These are phyloP conservation scores for Saccopteryx leptura DNA, from an alignment of 2,113 vertebrate genomes.

Conservation along the genomic window DNA sequence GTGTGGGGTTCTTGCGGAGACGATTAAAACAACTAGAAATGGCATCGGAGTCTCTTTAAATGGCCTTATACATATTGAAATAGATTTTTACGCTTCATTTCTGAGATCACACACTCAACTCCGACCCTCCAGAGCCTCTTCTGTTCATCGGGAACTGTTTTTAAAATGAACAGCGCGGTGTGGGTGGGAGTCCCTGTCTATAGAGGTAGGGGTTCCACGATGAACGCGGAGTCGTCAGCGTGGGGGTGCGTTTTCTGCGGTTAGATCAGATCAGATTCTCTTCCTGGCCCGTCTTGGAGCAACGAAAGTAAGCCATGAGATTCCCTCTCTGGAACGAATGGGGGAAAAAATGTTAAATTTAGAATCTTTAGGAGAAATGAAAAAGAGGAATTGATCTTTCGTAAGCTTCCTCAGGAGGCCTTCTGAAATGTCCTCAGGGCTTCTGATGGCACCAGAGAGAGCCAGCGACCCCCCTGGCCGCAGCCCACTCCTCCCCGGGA, in stretches of 20 bases:
- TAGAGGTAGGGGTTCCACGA: constrained; percentile 50
- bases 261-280: constrained; percentile 79
- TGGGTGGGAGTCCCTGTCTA: constrained; percentile 42
- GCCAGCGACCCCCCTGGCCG: neutral
- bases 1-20: constrained; percentile 17
- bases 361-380: constrained; percentile 75
- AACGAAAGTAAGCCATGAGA: constrained; percentile 60
- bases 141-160: neutral
- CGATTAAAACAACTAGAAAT: constrained; percentile 47
- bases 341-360: constrained; percentile 66
- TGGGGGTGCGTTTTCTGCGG: constrained; percentile 53
- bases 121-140: neutral
- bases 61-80: neutral
- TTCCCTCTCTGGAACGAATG: constrained; percentile 52
- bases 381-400: constrained; percentile 78
- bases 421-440: constrained; percentile 63
- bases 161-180: neutral
- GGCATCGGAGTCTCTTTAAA: constrained; percentile 43
- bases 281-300: constrained; percentile 60
- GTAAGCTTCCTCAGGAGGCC: constrained; percentile 59
- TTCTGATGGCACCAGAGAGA: constrained; percentile 71
- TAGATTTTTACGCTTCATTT: constrained; percentile 39
- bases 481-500: too few species aligned
- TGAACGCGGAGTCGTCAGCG: constrained; percentile 23
- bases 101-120: neutral